Base-by-base conservation (phyloP, 2,888 invertebrate species). In the Epistrophe grossulariae region DNA sequence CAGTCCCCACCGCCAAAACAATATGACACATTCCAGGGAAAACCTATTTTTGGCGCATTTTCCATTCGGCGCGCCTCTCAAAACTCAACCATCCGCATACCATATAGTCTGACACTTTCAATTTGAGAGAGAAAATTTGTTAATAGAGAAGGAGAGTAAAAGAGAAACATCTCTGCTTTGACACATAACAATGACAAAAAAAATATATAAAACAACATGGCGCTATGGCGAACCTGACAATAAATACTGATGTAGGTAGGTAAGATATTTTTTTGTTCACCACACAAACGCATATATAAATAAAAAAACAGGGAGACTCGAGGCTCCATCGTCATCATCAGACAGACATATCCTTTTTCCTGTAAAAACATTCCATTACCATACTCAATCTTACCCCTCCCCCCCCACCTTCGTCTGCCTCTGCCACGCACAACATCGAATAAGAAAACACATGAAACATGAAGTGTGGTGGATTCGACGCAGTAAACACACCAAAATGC, bases 31-130 rank as follows among this genome's bases (percentile, higher is more conserved):
- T 85, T 85, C 73, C 70, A 78, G 71, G 66, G 73, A 81, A 80
- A 83, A 76, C 76, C 66, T 71, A 83, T 72, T 87, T 87, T 87
- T 87, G 87, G 87, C 87, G 87, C 87, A 87, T 72, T 83, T 87
- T 87, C 60, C 79, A 17, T 83, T 79, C 83, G 82, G 40, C 83
- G 87, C 87, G 79, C 72, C 77, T 60, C 84, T 84, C 72, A 59
- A 55, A 55, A 60, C 38, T 68, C 62, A 85, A 70, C 77, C 68
- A 73, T 78, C 77, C 77, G 72, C 45, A 48, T 62, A 55, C 52
- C 70, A 52, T 10, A 52, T 11, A 52, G 79, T 87, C 74, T 74
- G 60, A 76, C 52, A 70, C 52, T 70, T 70, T 70, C 55, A 55
- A 43, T 43, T n/a, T 62, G n/a, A 66, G 31, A 68, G 13, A 13